Evolutionary conservation across 2,888 invertebrate genomes (phyloP), one percentile per base, ranked within the genome.

Genomic region (Sialis lutaria): DNA sequence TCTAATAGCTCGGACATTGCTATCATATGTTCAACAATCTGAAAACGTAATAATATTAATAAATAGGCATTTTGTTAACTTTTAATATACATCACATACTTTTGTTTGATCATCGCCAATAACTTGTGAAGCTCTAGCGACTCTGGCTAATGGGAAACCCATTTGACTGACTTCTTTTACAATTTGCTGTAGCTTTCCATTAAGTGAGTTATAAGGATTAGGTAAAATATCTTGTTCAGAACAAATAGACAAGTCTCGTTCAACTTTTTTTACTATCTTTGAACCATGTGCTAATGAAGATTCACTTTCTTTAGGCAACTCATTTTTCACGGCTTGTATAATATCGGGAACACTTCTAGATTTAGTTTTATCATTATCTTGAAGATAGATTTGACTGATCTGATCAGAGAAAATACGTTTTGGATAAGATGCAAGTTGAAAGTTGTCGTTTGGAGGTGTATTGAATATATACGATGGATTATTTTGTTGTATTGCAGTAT

Each of bases 141-240:
- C 88, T 62, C 87, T 75, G 49, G 82, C 74, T 45, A 84, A 61
- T 0, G 87, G 82, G 60, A 93, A 93, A 1, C 93, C 93, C 92
- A 93, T 93, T 50, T 78, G 75, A 57, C 79, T 79, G 49, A 92
- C 78, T 53, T 78, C 79, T 57, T 74, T 73, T 46, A 82, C 85
- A 58, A 87, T 68, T 37, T 68, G 71, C 61, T 83, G 81, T 48
- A 74, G 67, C 45, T 73, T 69, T 8, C 65, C 60, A 32, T 74
- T 65, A 54, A 78, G 62, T 49, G 60, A 59, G 47, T 55, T 52
- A 49, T 62, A 68, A 6, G 65, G 64, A 56, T 69, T 63, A 34
- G 63, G 64, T 42, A 64, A 50, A 35, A 54, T 55, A 3, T 55
- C 53, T 10, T 48, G 42, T 30, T 47, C 13, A 47, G 42, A n/a